Evolutionary conservation across 1,140 invertebrate species (phyloP), one percentile per base, ranked within the genome.

Genomic region (Neelides sp.): DNA sequence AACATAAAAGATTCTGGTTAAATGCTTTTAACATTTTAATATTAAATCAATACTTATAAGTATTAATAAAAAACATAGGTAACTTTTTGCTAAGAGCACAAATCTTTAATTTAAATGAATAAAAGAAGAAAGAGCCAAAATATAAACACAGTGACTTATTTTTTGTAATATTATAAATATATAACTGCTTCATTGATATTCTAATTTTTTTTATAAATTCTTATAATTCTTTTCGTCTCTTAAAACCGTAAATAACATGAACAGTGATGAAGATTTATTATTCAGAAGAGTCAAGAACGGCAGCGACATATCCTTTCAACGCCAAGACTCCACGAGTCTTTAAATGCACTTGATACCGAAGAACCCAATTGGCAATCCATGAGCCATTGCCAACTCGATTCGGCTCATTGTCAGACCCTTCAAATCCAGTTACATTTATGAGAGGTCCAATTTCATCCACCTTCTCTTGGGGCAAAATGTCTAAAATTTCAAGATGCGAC

Each of bases 281-380:
- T 39, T 39, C 36, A 39, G n/a, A 15, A 15, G 36, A 15, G 17
- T 19, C 7, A 7, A 7, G 10, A 4, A 47, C 4, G 3, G 55
- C 40, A 3, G 49, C 50, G 19, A 54, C 40, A 34, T 82, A 93
- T 10, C 89, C 89, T 66, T 93, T 94, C 24, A 80, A 78, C 2
- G 83, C 79, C 26, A 95, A 73, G 13, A 95, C 85, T 12, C 90
- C 89, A 43, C 89, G 75, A 64, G 86, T 87, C 63, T 87, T 89
- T 1, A 93, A 76, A 63, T 93, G 79, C 0, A 89, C 80, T 63
- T 89, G 83, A 67, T 89, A 93, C 48, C 85, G 71, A 30, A 79
- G 70, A 10, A 80, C 77, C 86, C 87, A 93, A 32, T 76, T 54
- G 66, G 27, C 79, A 64, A 24, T 53, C 39, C 65, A 61, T 20